Evolutionary conservation across 2,113 vertebrate species (phyloP).

Genomic region (Zosterops japonicus): DNA sequence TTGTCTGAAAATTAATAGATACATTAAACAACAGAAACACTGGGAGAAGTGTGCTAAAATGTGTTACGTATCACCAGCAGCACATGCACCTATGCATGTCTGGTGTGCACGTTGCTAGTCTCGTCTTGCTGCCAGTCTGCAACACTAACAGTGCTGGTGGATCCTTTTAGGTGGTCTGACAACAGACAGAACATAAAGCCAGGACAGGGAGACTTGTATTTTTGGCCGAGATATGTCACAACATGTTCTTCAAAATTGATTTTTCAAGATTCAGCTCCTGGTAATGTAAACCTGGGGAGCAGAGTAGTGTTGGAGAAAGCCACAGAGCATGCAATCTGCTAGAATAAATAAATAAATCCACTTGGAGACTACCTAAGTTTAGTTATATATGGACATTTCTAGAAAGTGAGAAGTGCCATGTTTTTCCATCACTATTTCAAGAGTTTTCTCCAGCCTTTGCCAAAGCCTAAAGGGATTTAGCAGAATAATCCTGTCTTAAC

Average conservation of each 20-base stretch:
- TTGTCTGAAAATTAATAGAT: not conserved
- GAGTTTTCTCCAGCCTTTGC: not conserved
- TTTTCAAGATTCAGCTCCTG: conserved; percentile 3
- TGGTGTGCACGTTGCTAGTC: not conserved
- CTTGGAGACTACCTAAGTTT: not conserved
- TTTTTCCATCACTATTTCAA: conserved; percentile 22
- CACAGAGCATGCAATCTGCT: not conserved
- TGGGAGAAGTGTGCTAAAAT: not conserved
- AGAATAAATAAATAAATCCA: conserved; percentile 8
- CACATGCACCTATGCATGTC: not conserved
- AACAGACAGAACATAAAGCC: not conserved
- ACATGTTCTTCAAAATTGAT: not conserved
- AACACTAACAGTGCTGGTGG: not conserved
- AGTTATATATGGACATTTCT: conserved; percentile 12
- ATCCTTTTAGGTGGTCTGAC: not conserved
- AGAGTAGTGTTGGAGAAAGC: not conserved
- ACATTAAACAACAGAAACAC: not conserved
- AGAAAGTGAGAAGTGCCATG: not conserved
- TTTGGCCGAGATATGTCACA: not conserved
- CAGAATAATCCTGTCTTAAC: not conserved
- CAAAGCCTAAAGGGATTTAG: not conserved
- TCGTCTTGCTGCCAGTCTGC: not conserved
- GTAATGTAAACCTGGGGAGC: conserved; percentile 17
- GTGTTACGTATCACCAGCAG: not conserved
- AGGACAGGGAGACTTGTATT: not conserved